Conservation (phyloP, 2,113 vertebrate genomes). For the Trichomycterus rosablanca region DNA sequence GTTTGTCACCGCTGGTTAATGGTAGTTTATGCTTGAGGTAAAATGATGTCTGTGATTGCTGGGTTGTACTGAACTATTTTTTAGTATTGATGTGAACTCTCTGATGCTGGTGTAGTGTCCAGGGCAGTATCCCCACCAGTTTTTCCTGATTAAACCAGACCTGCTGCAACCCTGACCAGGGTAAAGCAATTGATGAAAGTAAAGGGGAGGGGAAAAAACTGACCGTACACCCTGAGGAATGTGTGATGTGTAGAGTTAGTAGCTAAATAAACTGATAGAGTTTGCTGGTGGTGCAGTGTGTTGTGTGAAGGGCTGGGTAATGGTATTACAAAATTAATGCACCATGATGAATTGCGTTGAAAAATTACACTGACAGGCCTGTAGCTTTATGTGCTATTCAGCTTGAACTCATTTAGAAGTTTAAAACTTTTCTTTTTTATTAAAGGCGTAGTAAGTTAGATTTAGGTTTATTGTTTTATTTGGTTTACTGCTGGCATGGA, state of each 20-base stretch:
- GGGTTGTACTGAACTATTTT: too few relatives aligned
- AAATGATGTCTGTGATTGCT: too few relatives aligned
- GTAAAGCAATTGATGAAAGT: too few relatives aligned
- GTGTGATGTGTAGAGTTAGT: slow-evolving; percentile 56
- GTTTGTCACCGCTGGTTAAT: too few relatives aligned
- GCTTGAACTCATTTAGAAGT: slow-evolving; percentile 82
- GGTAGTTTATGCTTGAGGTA: too few relatives aligned
- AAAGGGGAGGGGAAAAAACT: too few relatives aligned
- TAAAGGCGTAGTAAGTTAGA: slow-evolving; percentile 61
- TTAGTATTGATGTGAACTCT: too few relatives aligned
- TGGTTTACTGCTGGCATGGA: too few relatives aligned
- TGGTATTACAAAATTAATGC: slow-evolving; percentile 98
- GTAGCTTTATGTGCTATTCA: slow-evolving; percentile 80
- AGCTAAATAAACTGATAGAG: slow-evolving; percentile 93
- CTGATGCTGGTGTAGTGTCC: too few relatives aligned
- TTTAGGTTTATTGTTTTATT: not conserved
- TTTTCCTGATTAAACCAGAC: too few relatives aligned
- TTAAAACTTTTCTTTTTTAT: slow-evolving; percentile 87
- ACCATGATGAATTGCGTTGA: slow-evolving; percentile 95
- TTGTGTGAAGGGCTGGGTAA: slow-evolving; percentile 91
- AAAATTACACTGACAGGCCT: slow-evolving; percentile 91
- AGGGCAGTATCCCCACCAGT: too few relatives aligned
- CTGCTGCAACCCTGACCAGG: too few relatives aligned
- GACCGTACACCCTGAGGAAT: slow-evolving; percentile 9
- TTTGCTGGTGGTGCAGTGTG: slow-evolving; percentile 85